These are phyloP conservation scores for Aramus guarauna DNA, from an alignment of 2,113 vertebrate species.

Conservation along the genomic window DNA sequence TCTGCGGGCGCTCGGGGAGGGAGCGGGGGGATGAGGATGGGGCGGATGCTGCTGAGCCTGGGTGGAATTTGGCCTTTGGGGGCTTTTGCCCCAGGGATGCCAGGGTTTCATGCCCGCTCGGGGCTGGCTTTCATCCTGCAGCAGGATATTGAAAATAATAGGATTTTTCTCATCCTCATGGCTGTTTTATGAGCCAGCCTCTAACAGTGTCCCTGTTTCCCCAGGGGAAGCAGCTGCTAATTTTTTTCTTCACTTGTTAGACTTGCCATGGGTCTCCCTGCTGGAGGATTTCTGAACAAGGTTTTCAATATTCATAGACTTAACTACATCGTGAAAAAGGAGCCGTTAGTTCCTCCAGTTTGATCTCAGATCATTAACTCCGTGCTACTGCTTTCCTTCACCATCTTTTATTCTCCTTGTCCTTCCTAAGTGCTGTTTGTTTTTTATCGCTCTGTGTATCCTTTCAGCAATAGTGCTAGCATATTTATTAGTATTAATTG, in stretches of 20 bases:
- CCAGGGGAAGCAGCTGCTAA: neutral
- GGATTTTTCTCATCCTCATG: neutral
- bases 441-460: neutral
- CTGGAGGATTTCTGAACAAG: neutral
- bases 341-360: neutral
- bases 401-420: neutral
- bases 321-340: neutral
- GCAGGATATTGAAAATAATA: neutral
- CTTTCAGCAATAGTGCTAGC: neutral
- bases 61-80: neutral
- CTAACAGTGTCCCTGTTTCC: neutral
- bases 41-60: neutral
- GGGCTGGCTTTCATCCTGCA: neutral
- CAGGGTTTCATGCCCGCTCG: accelerated
- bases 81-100: neutral
- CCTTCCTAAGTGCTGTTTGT: slow-evolving; percentile 14
- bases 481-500: slow-evolving; percentile 51
- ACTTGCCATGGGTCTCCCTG: neutral
- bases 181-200: neutral
- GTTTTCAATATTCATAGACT: slow-evolving; percentile 33
- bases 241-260: neutral
- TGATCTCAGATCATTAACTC: slow-evolving; percentile 10
- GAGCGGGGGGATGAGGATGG: neutral
- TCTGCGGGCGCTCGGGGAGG: accelerated
- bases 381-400: neutral